Conservation (phyloP, 2,797 vertebrate species). For the Argya squamiceps region DNA sequence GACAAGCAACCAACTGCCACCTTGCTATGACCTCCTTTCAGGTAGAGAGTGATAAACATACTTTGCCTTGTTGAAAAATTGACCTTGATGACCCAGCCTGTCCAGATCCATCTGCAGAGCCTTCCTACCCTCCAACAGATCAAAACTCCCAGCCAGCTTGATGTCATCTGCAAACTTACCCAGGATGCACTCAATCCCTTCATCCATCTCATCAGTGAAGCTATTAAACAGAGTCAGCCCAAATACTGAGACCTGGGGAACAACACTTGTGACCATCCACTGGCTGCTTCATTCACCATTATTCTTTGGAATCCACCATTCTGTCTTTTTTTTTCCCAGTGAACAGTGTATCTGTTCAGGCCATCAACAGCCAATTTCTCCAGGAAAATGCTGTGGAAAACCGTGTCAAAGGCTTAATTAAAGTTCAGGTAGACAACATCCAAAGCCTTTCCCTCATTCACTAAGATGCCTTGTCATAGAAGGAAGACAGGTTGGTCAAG, state of each 20-base stretch:
- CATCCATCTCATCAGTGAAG: not conserved
- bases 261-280: not conserved
- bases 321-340: not conserved
- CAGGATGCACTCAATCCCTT: not conserved
- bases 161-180: not conserved
- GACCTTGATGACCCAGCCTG: rapidly evolving
- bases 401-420: rapidly evolving
- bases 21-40: not conserved
- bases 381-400: not conserved
- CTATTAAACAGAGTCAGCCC: not conserved
- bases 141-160: not conserved
- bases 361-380: not conserved
- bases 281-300: not conserved
- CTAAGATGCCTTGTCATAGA: not conserved
- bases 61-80: not conserved
- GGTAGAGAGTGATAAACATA: not conserved
- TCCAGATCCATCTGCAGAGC: not conserved
- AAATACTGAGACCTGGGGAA: not conserved
- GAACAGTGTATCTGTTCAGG: not conserved
- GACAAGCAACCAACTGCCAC: rapidly evolving
- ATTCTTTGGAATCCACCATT: not conserved
- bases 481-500: too few species aligned
- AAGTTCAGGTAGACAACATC: not conserved
- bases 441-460: not conserved
- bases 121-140: not conserved